Percentiles rank a stretch among this genome's conserved stretches.
Conservation (phyloP, 37 sponge, comb jelly and placozoan species). For the Halisarca cf. caerulea region DNA sequence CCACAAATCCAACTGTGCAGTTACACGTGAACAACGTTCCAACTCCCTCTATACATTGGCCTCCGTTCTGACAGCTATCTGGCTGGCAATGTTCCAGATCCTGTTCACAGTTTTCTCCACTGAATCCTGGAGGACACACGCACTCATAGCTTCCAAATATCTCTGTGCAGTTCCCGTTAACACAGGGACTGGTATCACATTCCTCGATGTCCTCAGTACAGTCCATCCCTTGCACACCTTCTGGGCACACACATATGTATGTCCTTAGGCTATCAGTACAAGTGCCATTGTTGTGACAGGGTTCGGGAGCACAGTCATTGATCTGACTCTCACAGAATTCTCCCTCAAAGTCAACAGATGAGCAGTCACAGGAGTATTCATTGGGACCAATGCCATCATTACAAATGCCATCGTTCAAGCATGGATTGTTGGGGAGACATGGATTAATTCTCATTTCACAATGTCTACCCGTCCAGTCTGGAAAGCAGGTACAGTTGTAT, state of each 20-base stretch:
- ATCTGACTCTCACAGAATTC: conserved; percentile 23
- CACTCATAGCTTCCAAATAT: background rate
- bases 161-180: background rate
- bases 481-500: conserved; percentile 13
- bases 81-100: conserved; percentile 55
- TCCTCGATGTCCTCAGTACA: background rate
- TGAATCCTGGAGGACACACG: conserved; percentile 16
- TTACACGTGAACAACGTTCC: background rate
- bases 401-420: background rate
- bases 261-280: conserved; percentile 19
- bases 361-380: conserved; percentile 51
- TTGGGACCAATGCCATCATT: conserved; percentile 21
- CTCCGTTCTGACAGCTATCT: conserved; percentile 53
- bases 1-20: conserved; percentile 56
- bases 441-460: background rate
- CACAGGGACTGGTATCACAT: background rate
- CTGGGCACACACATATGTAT: background rate
- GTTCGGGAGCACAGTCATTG: conserved; percentile 32
- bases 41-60: conserved; percentile 47
- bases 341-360: conserved; percentile 37
- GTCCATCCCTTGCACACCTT: background rate
- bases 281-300: conserved; percentile 53
- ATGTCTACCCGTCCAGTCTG: background rate
- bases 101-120: conserved; percentile 56
- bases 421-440: background rate